Evolutionary conservation across 2,113 vertebrate genomes (phyloP).

Genomic region (Urocolius indicus): DNA sequence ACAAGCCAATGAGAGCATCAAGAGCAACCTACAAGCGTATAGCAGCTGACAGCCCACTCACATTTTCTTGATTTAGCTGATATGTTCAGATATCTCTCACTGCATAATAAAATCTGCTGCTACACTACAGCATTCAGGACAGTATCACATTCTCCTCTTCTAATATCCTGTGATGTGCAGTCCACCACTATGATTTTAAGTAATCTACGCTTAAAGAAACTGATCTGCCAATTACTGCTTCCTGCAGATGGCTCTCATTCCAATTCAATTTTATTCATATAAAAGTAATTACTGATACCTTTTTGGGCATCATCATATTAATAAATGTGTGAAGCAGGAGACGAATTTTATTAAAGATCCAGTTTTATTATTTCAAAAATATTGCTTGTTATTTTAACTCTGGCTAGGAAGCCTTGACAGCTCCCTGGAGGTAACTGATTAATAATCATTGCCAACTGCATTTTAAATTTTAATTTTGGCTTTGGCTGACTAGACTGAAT

Average conservation of each 20-base stretch:
- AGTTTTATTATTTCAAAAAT: slow-evolving; percentile 54
- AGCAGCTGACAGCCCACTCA: background rate
- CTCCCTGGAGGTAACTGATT: slow-evolving; percentile 65
- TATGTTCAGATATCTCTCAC: background rate
- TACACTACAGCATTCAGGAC: background rate
- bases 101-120: background rate
- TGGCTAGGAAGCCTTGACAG: slow-evolving; percentile 18
- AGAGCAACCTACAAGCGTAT: background rate
- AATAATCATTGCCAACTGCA: slow-evolving; percentile 47
- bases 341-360: slow-evolving; percentile 33
- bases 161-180: background rate
- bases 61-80: background rate
- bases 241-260: slow-evolving; percentile 24
- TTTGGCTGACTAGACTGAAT: slow-evolving; percentile 6
- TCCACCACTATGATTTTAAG: background rate
- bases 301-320: slow-evolving; percentile 9
- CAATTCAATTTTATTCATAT: background rate
- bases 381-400: slow-evolving; percentile 54
- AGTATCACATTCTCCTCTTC: background rate
- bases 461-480: slow-evolving; percentile 63
- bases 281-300: slow-evolving; percentile 37
- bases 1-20: background rate
- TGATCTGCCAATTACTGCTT: background rate
- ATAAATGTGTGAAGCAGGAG: slow-evolving; percentile 20
- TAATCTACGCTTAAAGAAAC: background rate